These are phyloP conservation scores for Cryptocephalus moraei DNA, from an alignment of 2,888 invertebrate species.

Conservation along the genomic window DNA sequence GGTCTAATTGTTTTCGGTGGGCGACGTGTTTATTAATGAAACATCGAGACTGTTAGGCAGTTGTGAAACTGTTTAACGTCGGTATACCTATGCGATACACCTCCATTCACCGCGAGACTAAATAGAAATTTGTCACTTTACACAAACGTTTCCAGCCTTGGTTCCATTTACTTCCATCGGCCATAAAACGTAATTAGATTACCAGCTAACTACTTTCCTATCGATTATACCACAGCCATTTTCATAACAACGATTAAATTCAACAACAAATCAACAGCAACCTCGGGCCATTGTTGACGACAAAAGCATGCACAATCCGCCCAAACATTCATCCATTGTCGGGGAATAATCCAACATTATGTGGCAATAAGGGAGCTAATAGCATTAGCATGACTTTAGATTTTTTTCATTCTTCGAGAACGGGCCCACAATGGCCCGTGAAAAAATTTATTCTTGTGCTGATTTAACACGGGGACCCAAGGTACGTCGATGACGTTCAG, in stretches of 20 bases:
- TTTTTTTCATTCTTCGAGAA: slow-evolving; percentile 14
- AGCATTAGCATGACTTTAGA: slow-evolving; percentile 25
- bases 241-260: slow-evolving; percentile 4
- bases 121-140: too few relatives aligned
- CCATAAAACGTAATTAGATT: slow-evolving; percentile 4
- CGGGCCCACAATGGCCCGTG: slow-evolving; percentile 12
- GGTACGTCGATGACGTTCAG: too few relatives aligned
- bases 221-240: slow-evolving; percentile 1
- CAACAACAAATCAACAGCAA: slow-evolving; percentile 7
- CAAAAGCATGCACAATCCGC: slow-evolving; percentile 5
- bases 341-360: slow-evolving; percentile 5
- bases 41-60: too few relatives aligned
- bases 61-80: too few relatives aligned
- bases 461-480: too few relatives aligned
- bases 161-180: too few relatives aligned
- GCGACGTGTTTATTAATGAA: too few relatives aligned
- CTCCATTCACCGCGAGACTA: too few relatives aligned
- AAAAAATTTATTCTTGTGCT: too few relatives aligned
- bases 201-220: slow-evolving; percentile 3
- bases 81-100: too few relatives aligned
- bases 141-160: too few relatives aligned
- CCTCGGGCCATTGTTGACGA: slow-evolving; percentile 5
- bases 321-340: slow-evolving; percentile 5
- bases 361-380: slow-evolving; percentile 16
- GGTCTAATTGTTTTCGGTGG: too few relatives aligned